phyloP scores from a whole-genome alignment of 1,140 invertebrate species.

The Ruditapes philippinarum region DNA sequence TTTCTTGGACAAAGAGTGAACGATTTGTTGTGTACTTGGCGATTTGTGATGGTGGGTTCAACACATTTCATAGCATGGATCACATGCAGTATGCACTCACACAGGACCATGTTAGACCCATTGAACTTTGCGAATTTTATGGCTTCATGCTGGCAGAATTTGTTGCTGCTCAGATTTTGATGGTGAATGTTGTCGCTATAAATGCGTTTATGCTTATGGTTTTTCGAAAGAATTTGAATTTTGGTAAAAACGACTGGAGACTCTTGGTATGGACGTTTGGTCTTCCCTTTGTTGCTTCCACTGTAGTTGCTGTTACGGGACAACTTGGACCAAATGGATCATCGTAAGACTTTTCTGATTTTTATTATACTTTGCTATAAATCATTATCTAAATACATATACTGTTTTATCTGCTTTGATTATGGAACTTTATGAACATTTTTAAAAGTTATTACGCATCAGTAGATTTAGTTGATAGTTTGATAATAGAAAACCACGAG shows the following conservation, averaged over 20 bases:
- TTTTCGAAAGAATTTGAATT: conserved; percentile 60
- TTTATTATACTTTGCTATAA: neutral
- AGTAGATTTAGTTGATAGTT: neutral
- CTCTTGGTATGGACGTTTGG: conserved; percentile 66
- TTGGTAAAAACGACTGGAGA: conserved; percentile 65
- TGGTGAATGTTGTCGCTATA: conserved; percentile 68
- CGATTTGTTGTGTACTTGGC: conserved; percentile 71
- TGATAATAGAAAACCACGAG: too few relatives aligned
- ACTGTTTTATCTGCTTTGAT: neutral
- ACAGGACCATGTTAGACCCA: conserved; percentile 63
- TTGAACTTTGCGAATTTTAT: conserved; percentile 63
- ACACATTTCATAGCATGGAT: conserved; percentile 64
- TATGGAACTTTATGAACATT: neutral
- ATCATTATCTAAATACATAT: neutral
- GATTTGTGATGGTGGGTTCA: conserved; percentile 66
- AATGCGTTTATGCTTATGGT: conserved; percentile 71
- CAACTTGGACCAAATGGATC: conserved; percentile 68
- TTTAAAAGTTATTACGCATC: neutral
- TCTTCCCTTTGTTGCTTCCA: conserved; percentile 46
- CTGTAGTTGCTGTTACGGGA: conserved; percentile 47
- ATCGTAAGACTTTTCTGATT: conserved; percentile 64
- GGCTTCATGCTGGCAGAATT: conserved; percentile 65
- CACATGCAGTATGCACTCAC: conserved; percentile 68
- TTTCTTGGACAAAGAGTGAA: conserved; percentile 69
- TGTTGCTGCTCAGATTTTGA: conserved; percentile 66